Evolutionary conservation across 2,797 vertebrate species (phyloP), one percentile per base, ranked within the genome.

Genomic region (Danio kyathit): DNA sequence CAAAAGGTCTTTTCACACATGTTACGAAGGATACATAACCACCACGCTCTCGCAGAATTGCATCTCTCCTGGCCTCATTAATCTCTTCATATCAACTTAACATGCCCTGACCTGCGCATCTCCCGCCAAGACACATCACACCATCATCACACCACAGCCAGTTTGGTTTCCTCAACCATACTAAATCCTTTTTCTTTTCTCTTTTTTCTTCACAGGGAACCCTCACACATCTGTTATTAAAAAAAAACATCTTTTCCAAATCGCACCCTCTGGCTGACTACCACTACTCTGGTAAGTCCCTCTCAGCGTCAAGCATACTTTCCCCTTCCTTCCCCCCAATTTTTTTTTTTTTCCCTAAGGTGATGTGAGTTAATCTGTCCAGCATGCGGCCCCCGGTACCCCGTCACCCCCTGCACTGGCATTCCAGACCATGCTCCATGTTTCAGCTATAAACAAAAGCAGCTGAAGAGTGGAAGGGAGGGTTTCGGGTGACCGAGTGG

Each of bases 241-340:
- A 91, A 90, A 95, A 85, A 61, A 96, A 96, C 3, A 85, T 94
- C 79, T 92, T 95, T 82, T 89, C 92, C 0, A 94, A 93, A 82
- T 88, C 91, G 46, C 95, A 97, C 83, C 94, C 94, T 6, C 90
- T 99, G 83, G 91, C 92, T 57, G 91, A 91, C 82, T 99, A 98
- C 89, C 98, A 99, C 93, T 99, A 99, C 94, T 97, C 97, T 90
- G 98, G 98, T 98, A 86, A 84, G 90, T 83, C 80, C 79, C 73
- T 21, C 2, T 21, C 12, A 29, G 29, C 56, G 0, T 44, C 13
- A 69, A 61, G 29, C 56, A 11, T 38, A 49, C 56, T 70, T 75
- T 61, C 7, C n/a, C 13, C 56, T 59, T 43, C 46, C 17, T 49
- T 56, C 38, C 29, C 21, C 11, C 21, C 29, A 3, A 41, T 69